Evolutionary conservation across 2,113 vertebrate genomes (phyloP), one percentile per base, ranked within the genome.

Genomic region (Toxotes chatareus): DNA sequence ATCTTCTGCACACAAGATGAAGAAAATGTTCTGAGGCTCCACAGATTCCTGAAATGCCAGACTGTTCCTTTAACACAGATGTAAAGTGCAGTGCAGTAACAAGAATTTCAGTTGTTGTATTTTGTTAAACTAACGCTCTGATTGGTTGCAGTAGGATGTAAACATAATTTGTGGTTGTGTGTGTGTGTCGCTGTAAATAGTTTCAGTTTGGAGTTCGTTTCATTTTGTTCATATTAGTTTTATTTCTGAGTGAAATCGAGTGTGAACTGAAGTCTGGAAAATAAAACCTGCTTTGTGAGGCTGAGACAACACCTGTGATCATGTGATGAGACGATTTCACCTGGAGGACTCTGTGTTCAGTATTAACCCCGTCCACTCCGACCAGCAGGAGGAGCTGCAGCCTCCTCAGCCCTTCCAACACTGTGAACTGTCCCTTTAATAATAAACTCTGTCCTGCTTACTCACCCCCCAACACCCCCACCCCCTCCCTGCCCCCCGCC

Each of bases 401-500:
- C 10, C 36, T 61, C 71, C 32, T n/a, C 31, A 16, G 46, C 73
- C 49, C n/a, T 19, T n/a, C 49, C 32, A 7, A n/a, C 2, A 2
- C 32, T 27, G 40, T 23, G 53, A 0, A 44, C 72, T 68, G 78
- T 71, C 38, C 34, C 84, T 86, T 88, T 89, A 82, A 90, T 89
- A 82, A 90, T 8, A 49, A 12, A 7, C 51, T 23, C 8, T 8
- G 14, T 44, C 16, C 12, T 72, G 11, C 53, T 40, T 34, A 23
- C 38, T 49, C 27, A 57, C 49, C n/a, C 56, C 14, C 56, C 51
- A 27, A 27, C 27, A 27, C 38, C 27, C 49, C 11, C 12, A 94
- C 93, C 62, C 2, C 49, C 4, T 31, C 95, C 94, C 95, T 87
- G 83, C 9, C 12, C 94, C 93, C 66, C 3, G 90, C 95, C 94